These are phyloP conservation scores for Eupristina koningsbergeri DNA, from an alignment of 1,140 invertebrate species.

Conservation along the genomic window DNA sequence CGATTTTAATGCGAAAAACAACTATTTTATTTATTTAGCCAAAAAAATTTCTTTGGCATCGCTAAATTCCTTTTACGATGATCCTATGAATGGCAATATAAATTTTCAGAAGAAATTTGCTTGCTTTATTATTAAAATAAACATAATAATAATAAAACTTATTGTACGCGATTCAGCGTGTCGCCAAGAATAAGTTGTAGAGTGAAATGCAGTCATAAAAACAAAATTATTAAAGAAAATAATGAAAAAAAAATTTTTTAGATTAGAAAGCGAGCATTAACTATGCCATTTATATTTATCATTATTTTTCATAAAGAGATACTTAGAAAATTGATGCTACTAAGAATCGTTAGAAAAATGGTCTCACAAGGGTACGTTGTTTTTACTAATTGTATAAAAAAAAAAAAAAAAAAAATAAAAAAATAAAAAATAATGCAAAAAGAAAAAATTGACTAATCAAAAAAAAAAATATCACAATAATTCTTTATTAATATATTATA, in stretches of 20 bases:
- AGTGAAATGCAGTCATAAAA: neutral
- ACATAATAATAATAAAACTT: neutral
- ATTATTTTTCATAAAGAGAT: constrained; percentile 49
- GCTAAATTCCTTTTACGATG: constrained; percentile 52
- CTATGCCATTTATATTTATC: constrained; percentile 46
- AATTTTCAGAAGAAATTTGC: neutral
- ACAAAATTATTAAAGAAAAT: constrained; percentile 22
- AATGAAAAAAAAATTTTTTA: constrained; percentile 36
- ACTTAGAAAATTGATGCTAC: constrained; percentile 41
- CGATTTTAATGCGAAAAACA: neutral
- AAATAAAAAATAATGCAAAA: neutral
- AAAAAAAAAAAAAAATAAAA: neutral
- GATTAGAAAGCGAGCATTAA: constrained; percentile 40
- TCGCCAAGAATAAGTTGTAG: constrained; percentile 13
- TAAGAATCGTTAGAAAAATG: constrained; percentile 10
- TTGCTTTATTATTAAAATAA: neutral
- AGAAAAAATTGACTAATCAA: neutral
- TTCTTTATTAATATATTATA: neutral
- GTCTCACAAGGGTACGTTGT: neutral
- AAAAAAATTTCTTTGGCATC: constrained; percentile 1
- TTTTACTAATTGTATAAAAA: neutral
- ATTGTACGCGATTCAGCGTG: constrained; percentile 18
- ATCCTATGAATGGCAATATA: constrained; percentile 48
- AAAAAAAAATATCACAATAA: neutral
- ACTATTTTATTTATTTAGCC: neutral